Evolutionary conservation across 2,888 invertebrate species (phyloP), one percentile per base, ranked within the genome.

Genomic region (Amphipoea oculea): DNA sequence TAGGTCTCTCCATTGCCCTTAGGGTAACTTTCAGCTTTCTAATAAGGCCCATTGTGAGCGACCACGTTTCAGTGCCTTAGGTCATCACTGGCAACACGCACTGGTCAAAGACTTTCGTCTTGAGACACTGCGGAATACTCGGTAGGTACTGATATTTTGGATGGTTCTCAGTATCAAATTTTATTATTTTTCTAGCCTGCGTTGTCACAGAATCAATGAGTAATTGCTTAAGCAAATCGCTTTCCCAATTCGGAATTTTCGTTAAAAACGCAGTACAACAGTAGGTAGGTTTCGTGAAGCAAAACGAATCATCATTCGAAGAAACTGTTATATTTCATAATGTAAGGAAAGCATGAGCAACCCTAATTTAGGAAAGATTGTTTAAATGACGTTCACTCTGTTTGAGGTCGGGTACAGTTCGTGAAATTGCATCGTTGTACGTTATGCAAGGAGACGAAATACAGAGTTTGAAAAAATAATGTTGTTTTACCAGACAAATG

Each of bases 281-380:
- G 75, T 57, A n/a, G n/a, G n/a, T 76, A 57, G 48, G 42, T 40
- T 1, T n/a, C 5, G 11, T 1, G 20, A 48, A 80, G 62, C 54
- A 57, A 76, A 57, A 76, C 23, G 23, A 76, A 70, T 66, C 17
- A 77, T 62, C 12, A n/a, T 71, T 63, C 17, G 29, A 12, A 42
- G 57, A 12, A 65, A 69, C 72, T 57, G 51, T 78, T 78, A 75
- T 74, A 69, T 78, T 69, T 40, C 12, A 63, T n/a, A 45, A 67
- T 14, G 71, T 62, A 76, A 63, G 65, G 57, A 71, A 76, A 75
- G 48, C 4, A 79, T 11, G 29, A 62, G 45, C 45, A 54, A 62
- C 23, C 23, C 63, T 78, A 76, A 82, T 86, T 81, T 75, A 63
- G 60, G 40, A 2, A 80, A 68, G 12, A 77, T 71, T 75, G 70